Conservation (phyloP, 2,113 vertebrate genomes). For the Crotalus helleri region DNA sequence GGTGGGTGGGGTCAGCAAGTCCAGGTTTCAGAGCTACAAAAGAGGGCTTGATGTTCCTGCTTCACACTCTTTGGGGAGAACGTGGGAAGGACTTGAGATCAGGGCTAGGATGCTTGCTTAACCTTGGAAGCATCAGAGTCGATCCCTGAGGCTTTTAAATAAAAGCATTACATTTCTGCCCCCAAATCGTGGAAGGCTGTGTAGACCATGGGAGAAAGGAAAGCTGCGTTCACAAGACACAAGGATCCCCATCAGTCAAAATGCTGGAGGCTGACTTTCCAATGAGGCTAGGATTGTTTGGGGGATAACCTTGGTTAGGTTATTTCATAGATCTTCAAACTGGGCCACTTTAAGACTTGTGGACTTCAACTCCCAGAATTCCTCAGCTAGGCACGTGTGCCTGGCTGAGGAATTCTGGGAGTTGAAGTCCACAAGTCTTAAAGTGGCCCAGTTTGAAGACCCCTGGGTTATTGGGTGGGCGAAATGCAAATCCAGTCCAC, state of each 20-base stretch:
- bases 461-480: no score
- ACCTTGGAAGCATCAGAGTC: neutral
- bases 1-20: neutral
- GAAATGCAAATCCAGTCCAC: no score
- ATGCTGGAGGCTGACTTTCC: neutral
- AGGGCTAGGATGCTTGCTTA: neutral
- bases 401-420: no score
- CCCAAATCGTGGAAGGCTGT: neutral
- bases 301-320: neutral
- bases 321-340: neutral
- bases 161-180: neutral
- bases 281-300: neutral
- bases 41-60: neutral
- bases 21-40: neutral
- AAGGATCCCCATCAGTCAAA: neutral
- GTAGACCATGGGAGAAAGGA: neutral
- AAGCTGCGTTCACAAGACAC: neutral
- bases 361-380: no score
- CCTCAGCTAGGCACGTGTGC: no score
- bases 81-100: rapidly evolving
- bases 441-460: no score
- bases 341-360: no score
- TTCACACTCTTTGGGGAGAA: neutral
- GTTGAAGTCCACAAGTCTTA: no score
- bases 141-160: neutral